Base-by-base conservation (phyloP, 1,140 invertebrate genomes). In the Plectrocnemia conspersa region DNA sequence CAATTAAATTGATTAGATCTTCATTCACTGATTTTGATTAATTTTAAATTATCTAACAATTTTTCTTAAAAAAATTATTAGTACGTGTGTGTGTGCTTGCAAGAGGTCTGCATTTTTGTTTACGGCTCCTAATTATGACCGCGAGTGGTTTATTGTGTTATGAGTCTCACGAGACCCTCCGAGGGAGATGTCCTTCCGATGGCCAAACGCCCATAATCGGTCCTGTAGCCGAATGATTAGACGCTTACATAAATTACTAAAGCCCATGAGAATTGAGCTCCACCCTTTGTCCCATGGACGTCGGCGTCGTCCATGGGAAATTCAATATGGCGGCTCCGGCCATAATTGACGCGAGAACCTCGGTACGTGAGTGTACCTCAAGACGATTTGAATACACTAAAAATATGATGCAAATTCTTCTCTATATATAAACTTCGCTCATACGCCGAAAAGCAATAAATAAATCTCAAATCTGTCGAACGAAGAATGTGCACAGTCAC, bases 101-200 rank as follows among this genome's bases (percentile, higher is more conserved):
- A 5, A 48, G 15, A 27, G 2, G 45, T n/a, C 25, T 18, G 23
- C 47, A 36, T 47, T 54, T 54, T 54, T 54, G 52, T 54, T 54
- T 49, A 56, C 46, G 15, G 54, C 54, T 25, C 38, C 54, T 58
- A 42, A 57, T 57, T 52, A 57, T 45, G 48, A 52, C 41, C 48
- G 23, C 55, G 41, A 52, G 55, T 52, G 55, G 42, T 58, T 58
- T 55, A 55, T 46, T 40, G 48, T 22, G 13, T 36, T 15, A 16
- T 44, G n/a, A 23, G 21, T 44, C 41, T 44, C 41, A 44, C 41
- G 41, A 6, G 44, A 19, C 18, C 42, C 42, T 45, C 11, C 3
- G 19, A 10, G n/a, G 2, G 22, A 45, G 22, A 13, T 19, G 19
- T 23, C 44, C 23, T 47, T 33, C 18, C 25, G 19, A 50, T 50